Conservation (phyloP, 1,140 invertebrate genomes). For the Zaprionus vittiger region DNA sequence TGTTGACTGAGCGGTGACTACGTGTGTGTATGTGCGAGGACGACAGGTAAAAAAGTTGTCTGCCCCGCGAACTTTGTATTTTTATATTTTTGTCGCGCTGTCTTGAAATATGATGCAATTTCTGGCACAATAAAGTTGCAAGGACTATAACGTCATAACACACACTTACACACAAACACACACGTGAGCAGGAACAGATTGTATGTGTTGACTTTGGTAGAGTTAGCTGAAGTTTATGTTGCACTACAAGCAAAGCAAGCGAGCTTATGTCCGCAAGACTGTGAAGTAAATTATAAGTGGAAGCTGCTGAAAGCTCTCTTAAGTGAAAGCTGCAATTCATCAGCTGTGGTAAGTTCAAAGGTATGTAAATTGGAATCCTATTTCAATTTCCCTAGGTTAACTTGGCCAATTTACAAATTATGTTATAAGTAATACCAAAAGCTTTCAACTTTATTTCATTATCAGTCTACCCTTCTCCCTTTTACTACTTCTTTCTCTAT, state of each 20-base stretch:
- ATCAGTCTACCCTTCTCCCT: neutral
- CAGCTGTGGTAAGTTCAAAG: neutral
- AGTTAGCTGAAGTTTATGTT: conserved; percentile 40
- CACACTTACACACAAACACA: conserved; percentile 18
- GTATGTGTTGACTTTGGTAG: conserved; percentile 67
- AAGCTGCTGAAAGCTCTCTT: neutral
- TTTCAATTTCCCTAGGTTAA: neutral
- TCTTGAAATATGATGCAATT: conserved; percentile 81
- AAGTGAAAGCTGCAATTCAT: neutral
- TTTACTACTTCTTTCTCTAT: neutral
- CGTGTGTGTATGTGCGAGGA: conserved; percentile 1
- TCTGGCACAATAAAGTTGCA: conserved; percentile 79
- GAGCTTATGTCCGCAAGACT: conserved; percentile 6
- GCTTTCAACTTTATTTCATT: neutral
- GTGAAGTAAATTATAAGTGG: neutral
- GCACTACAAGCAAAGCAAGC: conserved; percentile 16
- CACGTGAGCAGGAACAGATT: conserved; percentile 20
- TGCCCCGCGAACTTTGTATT: conserved; percentile 43
- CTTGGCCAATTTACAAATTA: neutral
- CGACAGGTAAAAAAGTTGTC: conserved; percentile 51
- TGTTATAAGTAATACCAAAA: neutral
- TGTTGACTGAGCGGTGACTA: conserved; percentile 16
- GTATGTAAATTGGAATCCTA: neutral
- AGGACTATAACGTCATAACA: conserved; percentile 57
- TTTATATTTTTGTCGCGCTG: conserved; percentile 68